Base-by-base conservation (phyloP, 2,888 invertebrate genomes). In the Dioctria rufipes region DNA sequence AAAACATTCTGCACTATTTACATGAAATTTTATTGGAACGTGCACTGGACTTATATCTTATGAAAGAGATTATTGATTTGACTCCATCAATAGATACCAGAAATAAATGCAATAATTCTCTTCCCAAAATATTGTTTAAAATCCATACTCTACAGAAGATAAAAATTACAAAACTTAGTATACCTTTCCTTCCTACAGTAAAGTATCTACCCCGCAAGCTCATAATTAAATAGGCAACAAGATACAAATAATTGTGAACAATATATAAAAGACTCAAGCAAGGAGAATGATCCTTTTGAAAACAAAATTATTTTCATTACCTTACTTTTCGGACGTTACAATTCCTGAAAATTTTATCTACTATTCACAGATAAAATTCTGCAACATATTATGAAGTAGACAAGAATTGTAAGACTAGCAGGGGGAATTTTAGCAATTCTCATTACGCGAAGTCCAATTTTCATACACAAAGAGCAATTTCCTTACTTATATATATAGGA, bases 391-490 rank as follows among this genome's bases (percentile, higher is more conserved):
- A 46, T 58, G 9, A 39, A 58, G 42, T 9, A 25, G 25, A 25
- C 25, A 25, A 25, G 25, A 25, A 25, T 25, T 25, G 25, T 25
- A 25, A 25, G 25, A 25, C 25, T 25, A 25, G 73, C 39, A 40
- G 42, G 51, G 46, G 42, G 73, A 42, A 73, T 73, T 37, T 25
- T n/a, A 73, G 73, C 73, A 58, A 73, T 73, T 73, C 73, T 73
- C 73, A 73, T 73, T 73, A 73, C 73, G 25, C 25, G 73, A 73
- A 58, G 73, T 60, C 73, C 73, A 73, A 73, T 73, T 73, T 73
- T 73, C 73, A 73, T 73, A 73, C 73, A 73, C 73, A 73, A 69
- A 69, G 25, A 67, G 73, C 73, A 42, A 73, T 73, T 73, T 42
- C 73, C 69, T 66, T 39, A 25, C 25, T 25, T 25, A 25, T 25